Evolutionary conservation across 1,140 invertebrate species (phyloP), one percentile per base, ranked within the genome.

Genomic region (Acromyrmex heyeri): DNA sequence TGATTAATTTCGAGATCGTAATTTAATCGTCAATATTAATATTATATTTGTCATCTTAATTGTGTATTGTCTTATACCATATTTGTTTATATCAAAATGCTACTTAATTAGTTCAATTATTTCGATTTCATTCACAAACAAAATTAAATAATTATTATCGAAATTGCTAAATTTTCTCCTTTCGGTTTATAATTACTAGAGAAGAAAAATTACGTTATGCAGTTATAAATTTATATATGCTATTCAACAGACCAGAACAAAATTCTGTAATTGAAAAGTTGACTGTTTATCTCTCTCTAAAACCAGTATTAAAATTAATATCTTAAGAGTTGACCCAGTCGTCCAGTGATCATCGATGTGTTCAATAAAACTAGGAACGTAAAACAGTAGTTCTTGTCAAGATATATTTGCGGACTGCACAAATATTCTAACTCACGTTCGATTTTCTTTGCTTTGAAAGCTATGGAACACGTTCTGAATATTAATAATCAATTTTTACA

Each of bases 401-500:
- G 27, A 67, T 27, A 44, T 12, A 38, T 34, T 18, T n/a, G 21
- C 18, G 16, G 16, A 10, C 1, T 48, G 4, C 38, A n/a, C 24
- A 48, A 21, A 34, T 77, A 30, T 77, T 77, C 16, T 48, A 77
- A 27, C 30, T 14, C 30, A 48, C 38, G 21, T 48, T 78, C 0
- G 38, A 78, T 16, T 64, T 65, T 65, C 24, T 38, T 48, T 27
- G 38, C 59, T 38, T n/a, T 27, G 18, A 73, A 34, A 77, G 21
- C 1, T 8, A 44, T 12, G 10, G 21, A 38, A 57, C 50, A 57
- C 16, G 30, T 69, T 81, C n/a, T 10, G 21, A 7, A 18, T 79
- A 38, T 81, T 21, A 67, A 67, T 77, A 18, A 50, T 79, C 8
- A 21, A 50, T 65, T 78, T 79, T 79, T 34, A 64, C 21, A 10